Percentiles rank a stretch among this genome's conserved stretches.
Conservation (phyloP, 2,113 vertebrate species). For the Thinocorus orbignyianus region DNA sequence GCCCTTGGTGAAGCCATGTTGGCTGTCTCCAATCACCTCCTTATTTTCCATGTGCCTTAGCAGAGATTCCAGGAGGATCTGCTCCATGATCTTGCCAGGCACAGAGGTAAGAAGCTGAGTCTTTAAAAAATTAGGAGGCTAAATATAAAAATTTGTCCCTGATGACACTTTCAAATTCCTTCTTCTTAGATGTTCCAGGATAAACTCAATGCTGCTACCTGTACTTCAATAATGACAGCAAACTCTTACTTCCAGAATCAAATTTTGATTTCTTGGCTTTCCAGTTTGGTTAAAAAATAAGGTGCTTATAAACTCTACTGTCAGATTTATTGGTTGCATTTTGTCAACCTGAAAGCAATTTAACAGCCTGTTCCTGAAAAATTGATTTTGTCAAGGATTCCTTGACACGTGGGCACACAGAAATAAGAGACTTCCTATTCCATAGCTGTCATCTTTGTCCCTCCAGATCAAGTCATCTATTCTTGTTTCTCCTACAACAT, state of each 20-base stretch:
- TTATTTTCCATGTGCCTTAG: too few relatives aligned
- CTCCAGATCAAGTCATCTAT: neutral
- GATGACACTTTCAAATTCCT: neutral
- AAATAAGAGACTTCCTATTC: neutral
- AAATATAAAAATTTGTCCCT: neutral
- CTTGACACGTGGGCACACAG: neutral
- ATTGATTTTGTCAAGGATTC: neutral
- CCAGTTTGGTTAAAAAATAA: neutral
- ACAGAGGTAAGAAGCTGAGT: too few relatives aligned
- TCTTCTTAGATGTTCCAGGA: neutral
- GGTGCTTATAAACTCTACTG: neutral
- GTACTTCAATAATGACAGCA: neutral
- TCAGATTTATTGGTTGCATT: neutral
- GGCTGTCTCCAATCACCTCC: too few relatives aligned
- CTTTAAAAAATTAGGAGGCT: neutral
- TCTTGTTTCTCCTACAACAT: neutral
- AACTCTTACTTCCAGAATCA: neutral
- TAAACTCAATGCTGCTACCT: neutral
- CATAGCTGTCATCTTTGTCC: neutral
- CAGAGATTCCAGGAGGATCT: too few relatives aligned
- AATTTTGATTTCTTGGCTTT: neutral
- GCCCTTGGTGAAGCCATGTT: too few relatives aligned
- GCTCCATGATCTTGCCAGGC: too few relatives aligned
- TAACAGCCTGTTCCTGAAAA: neutral
- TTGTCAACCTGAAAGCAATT: conserved; percentile 8